Conservation (phyloP, 2,113 vertebrate species). For the Anarrhichthys ocellatus region DNA sequence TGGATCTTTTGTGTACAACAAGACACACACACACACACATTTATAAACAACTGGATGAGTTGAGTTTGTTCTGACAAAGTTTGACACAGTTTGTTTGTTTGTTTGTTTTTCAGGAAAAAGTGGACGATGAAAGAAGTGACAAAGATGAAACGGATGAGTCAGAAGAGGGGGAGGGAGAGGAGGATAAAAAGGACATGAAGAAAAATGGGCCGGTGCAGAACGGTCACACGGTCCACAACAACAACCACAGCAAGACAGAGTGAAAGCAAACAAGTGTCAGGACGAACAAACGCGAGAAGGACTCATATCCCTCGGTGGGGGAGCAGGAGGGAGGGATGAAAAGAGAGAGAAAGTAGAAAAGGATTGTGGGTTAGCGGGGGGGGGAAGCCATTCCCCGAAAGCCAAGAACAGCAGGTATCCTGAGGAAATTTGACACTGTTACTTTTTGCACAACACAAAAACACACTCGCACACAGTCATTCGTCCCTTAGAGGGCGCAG, state of each 20-base stretch:
- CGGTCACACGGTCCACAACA: constrained; percentile 87
- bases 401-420: constrained; percentile 55
- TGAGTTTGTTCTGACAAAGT: constrained; percentile 13
- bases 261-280: constrained; percentile 59
- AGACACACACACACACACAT: background rate
- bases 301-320: constrained; percentile 56
- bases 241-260: constrained; percentile 89
- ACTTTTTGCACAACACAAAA: constrained; percentile 52
- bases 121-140: constrained; percentile 94
- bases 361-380: background rate
- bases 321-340: constrained; percentile 43
- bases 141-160: constrained; percentile 93
- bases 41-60: background rate
- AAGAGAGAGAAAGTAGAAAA: constrained; percentile 21
- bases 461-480: constrained; percentile 45
- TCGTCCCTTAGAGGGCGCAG: constrained; percentile 55
- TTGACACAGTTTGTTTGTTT: background rate
- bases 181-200: constrained; percentile 72
- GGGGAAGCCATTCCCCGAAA: constrained; percentile 48
- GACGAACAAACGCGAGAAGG: constrained; percentile 38
- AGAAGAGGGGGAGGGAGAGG: constrained; percentile 88
- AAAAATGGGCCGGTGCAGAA: constrained; percentile 89
- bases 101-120: constrained; percentile 75
- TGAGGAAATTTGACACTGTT: constrained; percentile 63
- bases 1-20: background rate